Conservation (phyloP, 2,113 vertebrate genomes). For the Rousettus leschenaultii region DNA sequence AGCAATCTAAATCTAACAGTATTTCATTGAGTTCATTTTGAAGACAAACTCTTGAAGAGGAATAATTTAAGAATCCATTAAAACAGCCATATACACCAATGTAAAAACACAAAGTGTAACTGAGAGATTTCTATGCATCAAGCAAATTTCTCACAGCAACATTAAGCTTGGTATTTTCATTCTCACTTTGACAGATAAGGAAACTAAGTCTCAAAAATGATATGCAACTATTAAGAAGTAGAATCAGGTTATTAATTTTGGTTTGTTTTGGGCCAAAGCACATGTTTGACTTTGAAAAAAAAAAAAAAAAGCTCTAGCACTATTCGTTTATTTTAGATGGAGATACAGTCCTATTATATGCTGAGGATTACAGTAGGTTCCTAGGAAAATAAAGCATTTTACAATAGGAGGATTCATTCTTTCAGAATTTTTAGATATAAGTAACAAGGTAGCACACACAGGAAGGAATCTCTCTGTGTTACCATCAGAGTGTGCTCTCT, state of each 20-base stretch:
- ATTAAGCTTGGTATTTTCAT: neutral
- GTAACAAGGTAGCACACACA: neutral
- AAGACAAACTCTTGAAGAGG: neutral
- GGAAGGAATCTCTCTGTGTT: neutral
- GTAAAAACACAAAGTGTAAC: neutral
- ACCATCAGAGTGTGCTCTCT: neutral
- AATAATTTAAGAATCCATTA: neutral
- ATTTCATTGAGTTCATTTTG: slow-evolving; percentile 5
- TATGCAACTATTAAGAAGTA: neutral
- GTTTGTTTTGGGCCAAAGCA: neutral
- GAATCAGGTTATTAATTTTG: neutral
- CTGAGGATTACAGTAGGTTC: no score
- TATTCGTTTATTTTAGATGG: neutral
- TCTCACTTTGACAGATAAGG: neutral
- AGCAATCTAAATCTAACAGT: neutral
- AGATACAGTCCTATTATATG: neutral
- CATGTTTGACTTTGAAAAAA: neutral
- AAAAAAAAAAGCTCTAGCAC: neutral
- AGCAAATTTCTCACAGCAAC: neutral
- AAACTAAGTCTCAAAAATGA: neutral
- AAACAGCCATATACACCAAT: neutral
- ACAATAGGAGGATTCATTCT: neutral
- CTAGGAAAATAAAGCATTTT: neutral
- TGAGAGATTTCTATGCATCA: neutral
- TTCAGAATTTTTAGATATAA: neutral